Evolutionary conservation across 2,797 vertebrate species (phyloP).

Genomic region (Nasua narica): DNA sequence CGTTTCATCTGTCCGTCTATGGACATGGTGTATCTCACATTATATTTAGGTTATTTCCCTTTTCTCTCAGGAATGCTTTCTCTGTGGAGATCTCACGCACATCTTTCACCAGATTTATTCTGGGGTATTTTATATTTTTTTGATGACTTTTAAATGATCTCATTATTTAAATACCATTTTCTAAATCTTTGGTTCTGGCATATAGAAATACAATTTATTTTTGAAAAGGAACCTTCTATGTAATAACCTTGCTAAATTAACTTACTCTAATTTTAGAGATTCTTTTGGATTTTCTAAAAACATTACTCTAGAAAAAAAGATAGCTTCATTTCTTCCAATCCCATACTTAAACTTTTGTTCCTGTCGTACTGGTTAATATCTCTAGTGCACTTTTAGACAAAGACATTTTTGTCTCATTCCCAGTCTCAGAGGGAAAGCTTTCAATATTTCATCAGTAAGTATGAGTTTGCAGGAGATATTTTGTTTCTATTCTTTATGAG

Average conservation of each 20-base stretch:
- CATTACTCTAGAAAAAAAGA: not conserved
- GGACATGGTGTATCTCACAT: not conserved
- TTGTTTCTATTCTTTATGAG: not conserved
- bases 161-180: constrained; percentile 30
- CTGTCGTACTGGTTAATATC: not conserved
- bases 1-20: not conserved
- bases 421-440: not conserved
- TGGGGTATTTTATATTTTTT: not conserved
- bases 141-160: not conserved
- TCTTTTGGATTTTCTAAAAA: constrained; percentile 20
- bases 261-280: constrained; percentile 4
- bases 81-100: not conserved
- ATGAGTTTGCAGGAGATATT: not conserved
- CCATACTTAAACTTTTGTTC: not conserved
- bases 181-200: not conserved
- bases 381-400: not conserved
- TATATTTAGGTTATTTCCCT: not conserved
- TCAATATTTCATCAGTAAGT: not conserved
- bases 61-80: not conserved
- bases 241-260: constrained; percentile 33
- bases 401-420: not conserved
- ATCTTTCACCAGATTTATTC: not conserved
- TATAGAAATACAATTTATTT: constrained; percentile 25
- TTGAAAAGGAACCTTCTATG: not conserved
- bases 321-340: not conserved